Percentiles rank a stretch among this genome's conserved stretches.
Evolutionary conservation across 1,140 invertebrate genomes (phyloP).

Genomic region (Anastatus disparis): DNA sequence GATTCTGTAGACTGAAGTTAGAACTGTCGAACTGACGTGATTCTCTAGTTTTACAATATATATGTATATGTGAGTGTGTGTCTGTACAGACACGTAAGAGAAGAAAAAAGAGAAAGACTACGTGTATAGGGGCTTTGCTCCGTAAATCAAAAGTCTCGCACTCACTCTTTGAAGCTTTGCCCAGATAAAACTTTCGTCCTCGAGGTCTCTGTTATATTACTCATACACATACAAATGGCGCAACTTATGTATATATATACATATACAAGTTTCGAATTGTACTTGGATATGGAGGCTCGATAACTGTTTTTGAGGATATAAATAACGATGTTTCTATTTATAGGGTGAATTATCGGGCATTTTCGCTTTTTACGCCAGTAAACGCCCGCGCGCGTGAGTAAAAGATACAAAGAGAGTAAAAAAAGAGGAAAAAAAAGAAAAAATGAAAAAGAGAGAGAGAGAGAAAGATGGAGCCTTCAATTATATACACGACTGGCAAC

Average conservation of each 20-base stretch:
- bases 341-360: constrained; percentile 29
- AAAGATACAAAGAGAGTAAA: too few species aligned
- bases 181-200: constrained; percentile 42
- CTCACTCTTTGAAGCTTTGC: neutral
- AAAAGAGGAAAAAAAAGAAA: too few species aligned
- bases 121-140: constrained; percentile 7
- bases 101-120: too few species aligned
- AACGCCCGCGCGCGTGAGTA: too few species aligned
- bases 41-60: neutral
- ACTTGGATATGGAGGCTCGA: neutral
- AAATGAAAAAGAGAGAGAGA: too few species aligned
- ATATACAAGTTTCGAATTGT: too few species aligned
- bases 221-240: neutral
- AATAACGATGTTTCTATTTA: constrained; percentile 37
- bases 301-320: constrained; percentile 23
- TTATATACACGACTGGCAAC: constrained; percentile 29
- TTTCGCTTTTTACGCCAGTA: constrained; percentile 20
- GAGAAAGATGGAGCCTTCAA: neutral
- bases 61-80: neutral
- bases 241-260: too few species aligned
- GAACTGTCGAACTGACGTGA: constrained; percentile 39
- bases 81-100: neutral
- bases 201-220: constrained; percentile 32
- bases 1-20: neutral
- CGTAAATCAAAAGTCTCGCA: constrained; percentile 34